These are phyloP conservation scores for Apotomis turbidana DNA, from an alignment of 2,888 invertebrate species.

Conservation along the genomic window DNA sequence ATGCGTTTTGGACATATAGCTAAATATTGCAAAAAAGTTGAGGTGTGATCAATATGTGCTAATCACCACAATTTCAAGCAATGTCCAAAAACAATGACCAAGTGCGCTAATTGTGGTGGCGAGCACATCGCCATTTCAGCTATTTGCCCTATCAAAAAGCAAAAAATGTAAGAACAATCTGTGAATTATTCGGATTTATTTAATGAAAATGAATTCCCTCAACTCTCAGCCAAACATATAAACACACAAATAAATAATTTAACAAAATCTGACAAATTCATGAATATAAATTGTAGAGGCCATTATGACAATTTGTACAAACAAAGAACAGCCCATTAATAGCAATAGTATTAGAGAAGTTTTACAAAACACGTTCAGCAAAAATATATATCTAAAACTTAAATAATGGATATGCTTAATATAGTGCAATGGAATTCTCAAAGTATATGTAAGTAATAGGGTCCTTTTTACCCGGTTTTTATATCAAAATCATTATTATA, in stretches of 20 bases:
- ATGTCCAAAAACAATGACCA: not conserved
- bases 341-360: no score
- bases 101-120: not conserved
- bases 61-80: not conserved
- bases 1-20: conserved; percentile 3
- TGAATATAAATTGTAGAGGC: no score
- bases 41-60: conserved; percentile 1
- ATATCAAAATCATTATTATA: no score
- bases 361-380: no score
- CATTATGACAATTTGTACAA: no score
- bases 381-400: no score
- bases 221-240: not conserved
- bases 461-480: no score
- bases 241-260: not conserved
- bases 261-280: no score
- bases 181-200: conserved; percentile 1
- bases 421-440: no score
- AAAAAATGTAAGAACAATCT: conserved; percentile 3
- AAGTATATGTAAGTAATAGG: no score
- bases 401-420: no score
- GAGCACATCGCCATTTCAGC: not conserved
- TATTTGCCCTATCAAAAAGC: conserved; percentile 1
- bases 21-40: not conserved
- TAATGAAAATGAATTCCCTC: not conserved
- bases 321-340: no score